Percentiles rank a stretch among this genome's conserved stretches.
These are phyloP conservation scores for Ericerus pela DNA, from an alignment of 1,140 invertebrate genomes.

Conservation along the genomic window DNA sequence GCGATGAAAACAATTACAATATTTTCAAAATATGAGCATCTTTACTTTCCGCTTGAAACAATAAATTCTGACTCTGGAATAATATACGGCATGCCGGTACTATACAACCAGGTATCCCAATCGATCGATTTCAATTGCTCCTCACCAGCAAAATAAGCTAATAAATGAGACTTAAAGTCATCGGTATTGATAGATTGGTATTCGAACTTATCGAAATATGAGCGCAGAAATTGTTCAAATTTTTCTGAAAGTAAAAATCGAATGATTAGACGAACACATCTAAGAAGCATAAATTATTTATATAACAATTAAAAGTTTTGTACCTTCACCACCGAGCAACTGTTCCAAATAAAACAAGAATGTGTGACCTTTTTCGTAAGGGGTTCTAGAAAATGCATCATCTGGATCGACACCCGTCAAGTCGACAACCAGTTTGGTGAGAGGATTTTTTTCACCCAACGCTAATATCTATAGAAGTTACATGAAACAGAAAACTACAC, in stretches of 20 bases:
- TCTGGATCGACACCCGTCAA: slow-evolving; percentile 73
- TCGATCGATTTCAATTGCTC: slow-evolving; percentile 42
- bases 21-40: no score
- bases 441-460: slow-evolving; percentile 42
- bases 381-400: slow-evolving; percentile 75
- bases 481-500: no score
- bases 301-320: no score
- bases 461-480: slow-evolving; percentile 22
- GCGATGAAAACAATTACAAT: no score
- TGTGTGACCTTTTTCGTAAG: slow-evolving; percentile 84
- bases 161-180: slow-evolving; percentile 63
- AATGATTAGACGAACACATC: no score
- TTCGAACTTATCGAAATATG: slow-evolving; percentile 68
- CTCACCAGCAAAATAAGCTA: slow-evolving; percentile 53
- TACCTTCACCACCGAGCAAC: slow-evolving; percentile 63
- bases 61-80: slow-evolving; percentile 57
- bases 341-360: slow-evolving; percentile 78
- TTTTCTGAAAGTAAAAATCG: slow-evolving; percentile 36
- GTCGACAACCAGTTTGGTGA: slow-evolving; percentile 65
- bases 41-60: background rate
- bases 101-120: slow-evolving; percentile 73
- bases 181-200: slow-evolving; percentile 68
- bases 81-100: slow-evolving; percentile 68
- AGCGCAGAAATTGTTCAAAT: slow-evolving; percentile 72
- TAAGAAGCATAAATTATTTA: no score